Evolutionary conservation across 2,888 invertebrate species (phyloP).

Genomic region (Heteropelma amictum): DNA sequence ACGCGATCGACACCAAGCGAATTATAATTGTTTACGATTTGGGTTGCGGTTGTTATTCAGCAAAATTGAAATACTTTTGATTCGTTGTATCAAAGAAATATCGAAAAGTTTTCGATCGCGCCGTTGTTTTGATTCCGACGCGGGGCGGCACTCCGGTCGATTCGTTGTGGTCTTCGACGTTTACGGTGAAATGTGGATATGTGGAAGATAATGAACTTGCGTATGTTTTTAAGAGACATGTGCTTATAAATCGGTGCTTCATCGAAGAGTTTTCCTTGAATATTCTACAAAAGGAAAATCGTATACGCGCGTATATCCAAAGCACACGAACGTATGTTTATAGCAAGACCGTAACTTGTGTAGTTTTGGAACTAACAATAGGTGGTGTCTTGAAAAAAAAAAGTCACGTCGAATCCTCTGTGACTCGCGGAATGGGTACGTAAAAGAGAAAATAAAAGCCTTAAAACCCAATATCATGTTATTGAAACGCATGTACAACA

Average conservation of each 20-base stretch:
- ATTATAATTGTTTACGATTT: background rate
- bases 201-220: background rate
- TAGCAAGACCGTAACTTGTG: background rate
- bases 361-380: background rate
- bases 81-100: background rate
- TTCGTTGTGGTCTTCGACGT: background rate
- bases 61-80: background rate
- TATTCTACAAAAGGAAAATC: background rate
- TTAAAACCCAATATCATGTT: slow-evolving; percentile 54
- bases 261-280: slow-evolving; percentile 12
- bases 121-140: background rate
- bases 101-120: background rate
- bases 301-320: background rate
- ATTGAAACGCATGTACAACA: slow-evolving; percentile 54
- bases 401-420: slow-evolving; percentile 13
- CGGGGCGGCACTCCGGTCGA: background rate
- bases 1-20: too few species aligned
- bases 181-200: background rate
- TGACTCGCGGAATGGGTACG: slow-evolving; percentile 24
- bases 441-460: slow-evolving; percentile 39
- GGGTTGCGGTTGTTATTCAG: slow-evolving; percentile 7
- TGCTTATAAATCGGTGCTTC: slow-evolving; percentile 37
- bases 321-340: background rate
- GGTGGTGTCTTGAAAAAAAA: slow-evolving; percentile 8
- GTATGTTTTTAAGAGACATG: slow-evolving; percentile 5